Conservation (phyloP, 2,888 invertebrate genomes). For the Electrophaes corylata region DNA sequence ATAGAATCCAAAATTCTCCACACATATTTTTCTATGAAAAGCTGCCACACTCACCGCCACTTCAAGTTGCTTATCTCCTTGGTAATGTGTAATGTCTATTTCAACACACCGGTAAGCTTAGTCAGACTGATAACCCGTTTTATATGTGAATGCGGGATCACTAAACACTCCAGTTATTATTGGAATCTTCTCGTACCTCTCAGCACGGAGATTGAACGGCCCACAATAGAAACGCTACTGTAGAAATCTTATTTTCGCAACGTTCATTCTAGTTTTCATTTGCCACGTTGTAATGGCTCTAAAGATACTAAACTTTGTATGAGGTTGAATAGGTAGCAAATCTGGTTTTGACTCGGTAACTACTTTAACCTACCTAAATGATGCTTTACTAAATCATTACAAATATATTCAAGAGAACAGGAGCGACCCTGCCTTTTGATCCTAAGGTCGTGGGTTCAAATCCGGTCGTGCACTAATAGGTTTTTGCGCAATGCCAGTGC, state of each 20-base stretch:
- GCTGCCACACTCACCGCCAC: background rate
- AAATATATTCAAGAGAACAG: no score
- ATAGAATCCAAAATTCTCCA: no score
- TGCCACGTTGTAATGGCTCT: background rate
- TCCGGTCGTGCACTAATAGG: no score
- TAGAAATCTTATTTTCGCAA: slow-evolving; percentile 37
- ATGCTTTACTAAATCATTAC: no score
- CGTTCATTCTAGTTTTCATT: background rate
- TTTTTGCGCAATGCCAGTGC: no score
- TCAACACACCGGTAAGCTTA: no score
- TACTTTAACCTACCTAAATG: no score
- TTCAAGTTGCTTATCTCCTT: background rate
- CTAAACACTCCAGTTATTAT: slow-evolving; percentile 64
- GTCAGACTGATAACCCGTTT: slow-evolving; percentile 18
- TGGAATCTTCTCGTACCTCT: slow-evolving; percentile 55
- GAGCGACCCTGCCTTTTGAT: no score
- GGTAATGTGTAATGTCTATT: no score
- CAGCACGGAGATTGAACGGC: slow-evolving; percentile 48
- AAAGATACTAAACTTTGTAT: background rate
- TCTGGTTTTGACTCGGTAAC: no score
- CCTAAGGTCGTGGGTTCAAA: no score
- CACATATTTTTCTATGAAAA: background rate
- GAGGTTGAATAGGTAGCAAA: no score
- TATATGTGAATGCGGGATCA: slow-evolving; percentile 17
- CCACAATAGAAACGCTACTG: slow-evolving; percentile 54